Evolutionary conservation across 1,140 invertebrate genomes (phyloP).

Genomic region (Diuraphis noxia): DNA sequence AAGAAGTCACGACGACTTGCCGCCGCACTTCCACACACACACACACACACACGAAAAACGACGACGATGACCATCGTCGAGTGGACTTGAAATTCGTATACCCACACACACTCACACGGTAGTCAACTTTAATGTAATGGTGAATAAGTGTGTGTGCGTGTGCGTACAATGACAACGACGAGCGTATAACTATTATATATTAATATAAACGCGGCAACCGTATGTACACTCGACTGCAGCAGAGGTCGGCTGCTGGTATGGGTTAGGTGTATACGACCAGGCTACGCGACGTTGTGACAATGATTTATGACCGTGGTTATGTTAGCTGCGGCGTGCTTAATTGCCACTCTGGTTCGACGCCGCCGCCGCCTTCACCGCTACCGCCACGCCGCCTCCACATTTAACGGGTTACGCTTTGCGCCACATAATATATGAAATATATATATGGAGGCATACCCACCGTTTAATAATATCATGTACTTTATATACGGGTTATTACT

Average conservation of each 20-base stretch:
- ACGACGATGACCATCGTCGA: neutral
- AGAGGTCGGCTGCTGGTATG: neutral
- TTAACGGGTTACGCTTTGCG: neutral
- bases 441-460: neutral
- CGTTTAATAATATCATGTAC: neutral
- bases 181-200: neutral
- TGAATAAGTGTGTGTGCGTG: neutral
- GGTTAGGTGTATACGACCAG: neutral
- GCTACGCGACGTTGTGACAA: conserved; percentile 14
- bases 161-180: neutral
- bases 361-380: neutral
- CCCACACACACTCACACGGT: neutral
- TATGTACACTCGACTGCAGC: neutral
- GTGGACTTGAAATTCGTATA: neutral
- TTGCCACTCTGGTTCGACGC: neutral
- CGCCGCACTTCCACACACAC: neutral
- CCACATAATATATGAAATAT: neutral
- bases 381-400: neutral
- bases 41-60: neutral
- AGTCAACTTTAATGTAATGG: too few relatives aligned
- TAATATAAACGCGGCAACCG: neutral
- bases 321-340: neutral
- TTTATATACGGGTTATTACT: too few relatives aligned
- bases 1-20: conserved; percentile 29
- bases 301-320: conserved; percentile 14